Base-by-base conservation (phyloP, 2,797 vertebrate species). In the Meriones psammophilus region DNA sequence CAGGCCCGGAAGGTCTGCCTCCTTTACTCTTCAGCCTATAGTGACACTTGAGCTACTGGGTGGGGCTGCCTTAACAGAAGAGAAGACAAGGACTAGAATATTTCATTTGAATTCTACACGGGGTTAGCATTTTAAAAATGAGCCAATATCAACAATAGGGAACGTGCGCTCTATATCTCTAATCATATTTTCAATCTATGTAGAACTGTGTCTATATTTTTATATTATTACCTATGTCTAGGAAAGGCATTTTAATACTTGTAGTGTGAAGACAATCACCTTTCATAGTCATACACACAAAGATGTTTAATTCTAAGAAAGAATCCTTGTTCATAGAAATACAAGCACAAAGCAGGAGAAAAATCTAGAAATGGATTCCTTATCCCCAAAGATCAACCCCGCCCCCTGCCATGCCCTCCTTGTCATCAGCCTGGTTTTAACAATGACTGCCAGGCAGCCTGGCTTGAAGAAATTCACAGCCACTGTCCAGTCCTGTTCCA, bases 1-100 rank as follows among this genome's bases (percentile, higher is more conserved):
- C 15, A 39, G 2, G 17, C 42, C 26, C 80, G 56, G 56, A 76
- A 95, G 96, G 94, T 84, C 74, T 94, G 96, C 83, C 80, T 76
- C 92, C 91, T 92, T 69, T 66, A 4, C 88, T 80, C 56, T 66
- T 85, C 76, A 60, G 83, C 79, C 46, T 77, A 88, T 9, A 91
- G 85, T 76, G 42, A 79, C 81, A 88, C 68, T 86, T 94, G 18
- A 91, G 89, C 54, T 84, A 56, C 66, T 95, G 97, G 96, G 97
- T 93, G 97, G 95, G 95, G 97, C 97, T 95, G 86, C 60, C 68
- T 92, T 94, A n/a, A 74, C 69, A 85, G 95, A 91, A 97, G 60
- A 54, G 62, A 92, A 86, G 22, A 88, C 0, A 83, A 22, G 39
- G 22, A 18, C 39, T 36, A 54, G 42, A 5, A 91, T 81, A 89